Base-by-base conservation (phyloP, 2,888 invertebrate species). In the Eupeodes latifasciatus region DNA sequence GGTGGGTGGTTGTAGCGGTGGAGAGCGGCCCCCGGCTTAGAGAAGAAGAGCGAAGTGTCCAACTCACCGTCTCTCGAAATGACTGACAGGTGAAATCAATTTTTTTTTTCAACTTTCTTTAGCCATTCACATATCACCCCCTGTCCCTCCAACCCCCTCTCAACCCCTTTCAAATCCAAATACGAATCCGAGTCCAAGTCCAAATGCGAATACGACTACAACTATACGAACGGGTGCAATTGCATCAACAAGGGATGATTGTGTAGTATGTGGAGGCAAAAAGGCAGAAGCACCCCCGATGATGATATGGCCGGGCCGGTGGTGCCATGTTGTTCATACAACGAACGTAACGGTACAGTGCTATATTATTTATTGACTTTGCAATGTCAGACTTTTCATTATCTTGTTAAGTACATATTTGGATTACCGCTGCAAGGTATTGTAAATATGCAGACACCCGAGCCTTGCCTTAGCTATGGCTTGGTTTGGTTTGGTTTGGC, bases 361-460 rank as follows among this genome's bases (percentile, higher is more conserved):
- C 78, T 89, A 81, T 82, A 89, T 89, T 89, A 85, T 89, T 89
- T 89, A 89, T 89, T 89, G 85, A 85, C 89, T 89, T 89, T 89
- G 89, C 89, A 89, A 89, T 89, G 89, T 89, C 89, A 89, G 89
- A 89, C 89, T 89, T 89, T 88, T 89, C 89, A 89, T 89, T 89
- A 89, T 89, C 89, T 85, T 89, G 89, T 89, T 89, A 89, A 89
- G 89, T 85, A 89, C 89, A 89, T 89, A 89, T 89, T 89, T 89
- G 89, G 89, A 89, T 89, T 89, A 89, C 85, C 88, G 85, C 79
- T 89, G 85, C 79, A 85, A 82, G 89, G 75, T 75, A 89, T 55
- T 79, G 89, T 78, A 85, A 89, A 89, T 89, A 89, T 85, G 74
- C 80, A 88, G 81, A 85, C 85, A 85, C 85, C 81, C 76, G 55